Evolutionary conservation across 2,888 invertebrate genomes (phyloP).

Genomic region (Rotaria sp.): DNA sequence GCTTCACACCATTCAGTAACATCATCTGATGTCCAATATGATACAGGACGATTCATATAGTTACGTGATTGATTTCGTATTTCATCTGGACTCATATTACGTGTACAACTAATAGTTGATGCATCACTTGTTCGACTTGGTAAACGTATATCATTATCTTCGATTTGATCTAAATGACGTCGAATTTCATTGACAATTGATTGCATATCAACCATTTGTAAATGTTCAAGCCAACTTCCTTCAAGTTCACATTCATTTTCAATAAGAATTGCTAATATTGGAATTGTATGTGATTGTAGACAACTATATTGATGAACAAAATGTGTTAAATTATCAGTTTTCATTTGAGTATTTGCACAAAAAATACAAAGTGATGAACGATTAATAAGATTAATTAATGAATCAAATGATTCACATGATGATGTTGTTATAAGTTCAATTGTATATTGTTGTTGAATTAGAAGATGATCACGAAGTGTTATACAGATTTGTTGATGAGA

Average conservation of each 20-base stretch:
- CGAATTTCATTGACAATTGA: background rate
- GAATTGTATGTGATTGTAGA: background rate
- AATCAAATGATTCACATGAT: background rate
- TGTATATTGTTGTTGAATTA: background rate
- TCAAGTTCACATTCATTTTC: background rate
- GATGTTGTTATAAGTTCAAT: background rate
- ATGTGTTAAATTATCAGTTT: conserved; percentile 5
- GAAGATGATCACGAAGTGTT: background rate
- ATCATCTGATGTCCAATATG: background rate
- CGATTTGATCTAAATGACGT: background rate
- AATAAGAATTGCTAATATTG: background rate
- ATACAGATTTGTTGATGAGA: background rate
- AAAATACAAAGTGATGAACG: background rate
- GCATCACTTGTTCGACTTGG: background rate
- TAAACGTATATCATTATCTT: background rate
- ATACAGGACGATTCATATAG: background rate
- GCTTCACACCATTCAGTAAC: background rate
- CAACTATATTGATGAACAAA: background rate
- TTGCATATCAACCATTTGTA: background rate
- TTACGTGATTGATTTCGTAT: background rate
- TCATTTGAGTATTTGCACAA: background rate
- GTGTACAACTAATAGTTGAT: background rate
- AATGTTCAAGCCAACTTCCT: background rate
- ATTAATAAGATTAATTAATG: background rate
- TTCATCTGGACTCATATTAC: background rate